These are phyloP conservation scores for Andrena dorsata DNA, from an alignment of 2,888 invertebrate genomes.

Conservation along the genomic window DNA sequence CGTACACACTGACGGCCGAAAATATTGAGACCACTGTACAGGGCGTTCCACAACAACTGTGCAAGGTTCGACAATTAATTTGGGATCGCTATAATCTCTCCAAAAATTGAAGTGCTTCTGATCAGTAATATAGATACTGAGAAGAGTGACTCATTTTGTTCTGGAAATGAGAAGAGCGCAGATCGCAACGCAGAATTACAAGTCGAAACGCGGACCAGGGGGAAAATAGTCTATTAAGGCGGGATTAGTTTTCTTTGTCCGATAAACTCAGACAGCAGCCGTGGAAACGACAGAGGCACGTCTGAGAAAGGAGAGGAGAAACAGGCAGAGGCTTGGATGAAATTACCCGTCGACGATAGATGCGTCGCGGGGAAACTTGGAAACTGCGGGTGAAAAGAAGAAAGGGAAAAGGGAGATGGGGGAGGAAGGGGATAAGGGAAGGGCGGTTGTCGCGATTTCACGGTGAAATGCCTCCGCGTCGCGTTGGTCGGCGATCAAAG, in stretches of 20 bases:
- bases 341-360: constrained; percentile 35
- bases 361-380: constrained; percentile 19
- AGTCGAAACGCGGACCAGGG: neutral
- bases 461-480: constrained; percentile 6
- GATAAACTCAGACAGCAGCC: neutral
- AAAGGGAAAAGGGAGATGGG: neutral
- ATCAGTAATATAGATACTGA: too few species aligned
- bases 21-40: neutral
- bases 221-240: neutral
- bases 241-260: constrained; percentile 6
- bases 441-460: constrained; percentile 19
- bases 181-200: neutral
- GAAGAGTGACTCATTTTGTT: too few species aligned
- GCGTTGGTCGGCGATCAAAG: constrained; percentile 11
- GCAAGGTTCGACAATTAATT: neutral
- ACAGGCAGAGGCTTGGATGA: constrained; percentile 15
- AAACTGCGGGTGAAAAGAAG: constrained; percentile 24
- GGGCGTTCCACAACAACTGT: neutral
- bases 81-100: too few species aligned
- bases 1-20: neutral
- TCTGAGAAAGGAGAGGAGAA: constrained; percentile 15
- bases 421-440: neutral
- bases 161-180: too few species aligned
- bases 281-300: constrained; percentile 7
- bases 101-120: too few species aligned